Percentiles rank a stretch among this genome's conserved stretches.
Evolutionary conservation across 2,888 invertebrate species (phyloP).

Genomic region (Pardosa pseudoannulata): DNA sequence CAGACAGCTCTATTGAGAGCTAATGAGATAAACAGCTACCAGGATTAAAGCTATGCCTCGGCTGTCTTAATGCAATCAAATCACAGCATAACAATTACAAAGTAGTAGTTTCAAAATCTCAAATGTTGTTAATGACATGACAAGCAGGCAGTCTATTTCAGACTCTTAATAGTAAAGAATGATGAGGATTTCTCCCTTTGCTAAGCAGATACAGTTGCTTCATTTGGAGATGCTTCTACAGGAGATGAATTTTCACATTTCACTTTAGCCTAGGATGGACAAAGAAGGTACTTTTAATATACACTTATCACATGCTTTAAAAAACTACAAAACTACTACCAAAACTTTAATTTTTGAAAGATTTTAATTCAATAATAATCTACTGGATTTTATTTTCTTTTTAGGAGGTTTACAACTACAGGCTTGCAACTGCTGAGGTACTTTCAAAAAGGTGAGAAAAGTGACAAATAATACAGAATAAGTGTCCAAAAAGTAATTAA

Average conservation of each 20-base stretch:
- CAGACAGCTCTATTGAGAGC: background rate
- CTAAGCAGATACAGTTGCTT: constrained; percentile 68
- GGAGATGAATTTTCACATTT: constrained; percentile 54
- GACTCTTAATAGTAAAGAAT: constrained; percentile 33
- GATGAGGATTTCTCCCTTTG: constrained; percentile 34
- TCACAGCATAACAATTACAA: constrained; percentile 71
- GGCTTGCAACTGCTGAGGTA: no score
- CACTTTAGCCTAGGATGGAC: constrained; percentile 39
- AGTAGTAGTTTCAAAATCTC: constrained; percentile 54
- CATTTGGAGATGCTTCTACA: constrained; percentile 58
- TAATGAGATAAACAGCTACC: constrained; percentile 40
- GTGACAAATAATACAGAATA: no score
- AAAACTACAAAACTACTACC: no score
- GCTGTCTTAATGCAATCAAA: constrained; percentile 63
- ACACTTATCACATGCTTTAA: no score
- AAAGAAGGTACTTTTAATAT: no score
- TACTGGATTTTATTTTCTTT: no score
- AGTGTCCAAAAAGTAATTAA: no score
- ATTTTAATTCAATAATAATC: no score
- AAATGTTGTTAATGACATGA: constrained; percentile 70
- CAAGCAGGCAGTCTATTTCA: constrained; percentile 64
- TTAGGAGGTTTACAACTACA: no score
- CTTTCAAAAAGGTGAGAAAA: no score
- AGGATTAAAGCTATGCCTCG: constrained; percentile 57
- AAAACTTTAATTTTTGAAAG: no score